Evolutionary conservation across 2,113 vertebrate species (phyloP).

Genomic region (Cnemophilus loriae): DNA sequence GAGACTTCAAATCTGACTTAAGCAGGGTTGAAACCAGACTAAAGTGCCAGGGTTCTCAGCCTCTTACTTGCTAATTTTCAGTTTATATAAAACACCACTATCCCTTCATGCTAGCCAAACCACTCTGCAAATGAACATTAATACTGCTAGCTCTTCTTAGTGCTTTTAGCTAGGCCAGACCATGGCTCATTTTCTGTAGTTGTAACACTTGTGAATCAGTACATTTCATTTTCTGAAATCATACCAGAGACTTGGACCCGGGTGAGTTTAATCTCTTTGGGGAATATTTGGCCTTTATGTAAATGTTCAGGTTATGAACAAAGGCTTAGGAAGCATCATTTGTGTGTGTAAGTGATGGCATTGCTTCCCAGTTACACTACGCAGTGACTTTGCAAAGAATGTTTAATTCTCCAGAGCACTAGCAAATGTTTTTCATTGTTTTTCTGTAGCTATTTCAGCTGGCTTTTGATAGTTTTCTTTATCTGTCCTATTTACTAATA

Average conservation of each 20-base stretch:
- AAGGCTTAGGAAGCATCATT: constrained; percentile 1
- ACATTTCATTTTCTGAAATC: background rate
- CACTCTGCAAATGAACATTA: background rate
- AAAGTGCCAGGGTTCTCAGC: background rate
- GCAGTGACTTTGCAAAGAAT: constrained; percentile 17
- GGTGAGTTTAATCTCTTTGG: constrained; percentile 5
- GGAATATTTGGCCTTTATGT: constrained; percentile 26
- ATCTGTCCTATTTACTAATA: constrained; percentile 28
- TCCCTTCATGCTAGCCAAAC: background rate
- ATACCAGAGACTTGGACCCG: background rate
- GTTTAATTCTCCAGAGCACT: constrained; percentile 22
- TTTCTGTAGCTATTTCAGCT: background rate
- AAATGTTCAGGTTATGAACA: constrained; percentile 1
- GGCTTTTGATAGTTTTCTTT: constrained; percentile 37
- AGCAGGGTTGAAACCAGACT: background rate
- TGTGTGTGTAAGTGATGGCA: background rate
- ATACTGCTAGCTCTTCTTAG: background rate
- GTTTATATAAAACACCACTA: background rate
- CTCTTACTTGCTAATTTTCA: background rate
- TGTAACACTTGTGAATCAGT: background rate
- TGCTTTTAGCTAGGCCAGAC: background rate
- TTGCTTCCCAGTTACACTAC: background rate
- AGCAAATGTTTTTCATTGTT: constrained; percentile 9
- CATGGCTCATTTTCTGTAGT: background rate
- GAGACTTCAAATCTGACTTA: background rate